Conservation (phyloP, 2,888 invertebrate genomes). For the Yponomeuta malinellus region DNA sequence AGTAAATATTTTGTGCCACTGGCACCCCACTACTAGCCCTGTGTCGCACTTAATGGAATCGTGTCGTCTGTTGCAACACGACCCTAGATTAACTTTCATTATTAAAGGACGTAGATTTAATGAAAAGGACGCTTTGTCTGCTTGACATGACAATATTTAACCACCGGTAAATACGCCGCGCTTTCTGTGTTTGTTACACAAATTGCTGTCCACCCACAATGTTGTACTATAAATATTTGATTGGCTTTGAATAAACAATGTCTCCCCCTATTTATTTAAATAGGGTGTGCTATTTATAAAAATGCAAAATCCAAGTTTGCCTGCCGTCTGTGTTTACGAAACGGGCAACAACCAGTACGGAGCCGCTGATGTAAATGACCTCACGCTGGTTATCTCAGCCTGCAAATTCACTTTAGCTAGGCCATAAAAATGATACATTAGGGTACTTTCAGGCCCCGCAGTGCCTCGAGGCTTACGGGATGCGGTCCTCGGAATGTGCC, state of each 20-base stretch:
- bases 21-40: not conserved
- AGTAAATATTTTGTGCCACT: not conserved
- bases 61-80: not conserved
- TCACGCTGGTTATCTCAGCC: constrained; percentile 60
- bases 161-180: not conserved
- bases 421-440: constrained; percentile 70
- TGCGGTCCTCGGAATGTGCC: constrained; percentile 36
- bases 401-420: constrained; percentile 68
- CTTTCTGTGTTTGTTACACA: no score
- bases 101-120: not conserved
- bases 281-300: not conserved
- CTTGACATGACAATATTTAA: not conserved
- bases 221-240: not conserved
- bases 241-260: not conserved
- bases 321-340: not conserved
- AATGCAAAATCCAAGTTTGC: not conserved
- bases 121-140: not conserved
- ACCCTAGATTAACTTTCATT: not conserved
- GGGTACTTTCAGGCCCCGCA: constrained; percentile 45
- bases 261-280: not conserved
- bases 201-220: not conserved
- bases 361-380: constrained; percentile 53
- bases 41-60: constrained; percentile 2
- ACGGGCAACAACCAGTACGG: not conserved
- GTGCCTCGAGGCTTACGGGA: constrained; percentile 50